Evolutionary conservation across 2,888 invertebrate species (phyloP).

Genomic region (Anorthoa munda): DNA sequence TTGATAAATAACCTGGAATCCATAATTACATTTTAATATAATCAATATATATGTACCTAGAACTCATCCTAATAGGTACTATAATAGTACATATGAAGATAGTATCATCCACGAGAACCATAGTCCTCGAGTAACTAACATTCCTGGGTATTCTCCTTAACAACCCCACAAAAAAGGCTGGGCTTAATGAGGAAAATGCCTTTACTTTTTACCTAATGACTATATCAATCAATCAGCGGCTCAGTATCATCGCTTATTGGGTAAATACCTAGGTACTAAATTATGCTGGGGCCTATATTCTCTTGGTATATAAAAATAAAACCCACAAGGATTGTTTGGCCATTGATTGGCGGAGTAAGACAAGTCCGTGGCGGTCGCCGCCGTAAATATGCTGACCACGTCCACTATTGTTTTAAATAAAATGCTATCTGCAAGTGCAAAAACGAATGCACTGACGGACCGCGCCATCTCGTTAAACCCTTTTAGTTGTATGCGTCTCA

Average conservation of each 20-base stretch:
- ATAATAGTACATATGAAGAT: background rate
- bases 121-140: background rate
- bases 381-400: slow-evolving; percentile 78
- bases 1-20: background rate
- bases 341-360: slow-evolving; percentile 76
- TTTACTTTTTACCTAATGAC: slow-evolving; percentile 47
- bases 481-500: slow-evolving; percentile 61
- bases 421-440: slow-evolving; percentile 75
- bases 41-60: background rate
- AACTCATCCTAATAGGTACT: background rate
- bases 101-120: background rate
- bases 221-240: slow-evolving; percentile 45
- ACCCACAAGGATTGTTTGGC: slow-evolving; percentile 47
- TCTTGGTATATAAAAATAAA: slow-evolving; percentile 54
- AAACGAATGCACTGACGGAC: slow-evolving; percentile 69
- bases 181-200: slow-evolving; percentile 31
- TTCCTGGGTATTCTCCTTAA: background rate
- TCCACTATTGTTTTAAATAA: slow-evolving; percentile 85
- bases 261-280: slow-evolving; percentile 47
- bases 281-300: slow-evolving; percentile 36
- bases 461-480: slow-evolving; percentile 75
- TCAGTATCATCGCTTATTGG: slow-evolving; percentile 35
- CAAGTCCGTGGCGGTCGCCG: slow-evolving; percentile 70
- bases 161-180: slow-evolving; percentile 18
- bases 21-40: background rate